Evolutionary conservation across 2,113 vertebrate species (phyloP).

Genomic region (Planiliza haematocheilus): DNA sequence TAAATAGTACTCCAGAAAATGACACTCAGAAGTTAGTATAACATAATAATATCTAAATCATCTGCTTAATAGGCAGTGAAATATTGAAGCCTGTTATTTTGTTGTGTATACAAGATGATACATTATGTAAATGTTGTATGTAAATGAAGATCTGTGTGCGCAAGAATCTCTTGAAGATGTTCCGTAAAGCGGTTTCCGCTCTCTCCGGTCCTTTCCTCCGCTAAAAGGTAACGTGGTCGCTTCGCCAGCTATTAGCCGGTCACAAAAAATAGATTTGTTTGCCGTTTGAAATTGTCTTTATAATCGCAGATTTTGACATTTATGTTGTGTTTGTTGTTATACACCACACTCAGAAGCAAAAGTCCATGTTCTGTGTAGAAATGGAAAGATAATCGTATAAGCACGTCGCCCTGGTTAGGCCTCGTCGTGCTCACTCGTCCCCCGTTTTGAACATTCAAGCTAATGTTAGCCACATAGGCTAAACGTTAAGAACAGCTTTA

Average conservation of each 20-base stretch:
- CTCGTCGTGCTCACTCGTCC: constrained; percentile 27
- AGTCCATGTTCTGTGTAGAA: background rate
- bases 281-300: rapidly evolving
- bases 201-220: constrained; percentile 79
- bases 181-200: constrained; percentile 73
- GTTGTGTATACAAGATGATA: too few species aligned
- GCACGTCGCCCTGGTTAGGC: constrained; percentile 41
- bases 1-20: constrained; percentile 56
- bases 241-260: constrained; percentile 19
- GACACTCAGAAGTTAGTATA: rapidly evolving
- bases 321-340: background rate
- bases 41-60: rapidly evolving
- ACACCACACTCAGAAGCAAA: background rate
- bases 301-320: background rate
- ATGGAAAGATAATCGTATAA: background rate
- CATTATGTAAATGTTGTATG: rapidly evolving
- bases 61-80: too few species aligned
- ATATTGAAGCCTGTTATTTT: too few species aligned
- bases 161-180: constrained; percentile 61
- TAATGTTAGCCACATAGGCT: constrained; percentile 6
- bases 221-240: constrained; percentile 86
- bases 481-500: too few species aligned
- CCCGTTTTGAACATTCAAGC: constrained; percentile 4
- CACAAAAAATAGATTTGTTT: constrained; percentile 30
- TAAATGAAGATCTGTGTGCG: background rate